phyloP scores from a whole-genome alignment of 2,888 invertebrate genomes.

The Drosophila lacicola region DNA sequence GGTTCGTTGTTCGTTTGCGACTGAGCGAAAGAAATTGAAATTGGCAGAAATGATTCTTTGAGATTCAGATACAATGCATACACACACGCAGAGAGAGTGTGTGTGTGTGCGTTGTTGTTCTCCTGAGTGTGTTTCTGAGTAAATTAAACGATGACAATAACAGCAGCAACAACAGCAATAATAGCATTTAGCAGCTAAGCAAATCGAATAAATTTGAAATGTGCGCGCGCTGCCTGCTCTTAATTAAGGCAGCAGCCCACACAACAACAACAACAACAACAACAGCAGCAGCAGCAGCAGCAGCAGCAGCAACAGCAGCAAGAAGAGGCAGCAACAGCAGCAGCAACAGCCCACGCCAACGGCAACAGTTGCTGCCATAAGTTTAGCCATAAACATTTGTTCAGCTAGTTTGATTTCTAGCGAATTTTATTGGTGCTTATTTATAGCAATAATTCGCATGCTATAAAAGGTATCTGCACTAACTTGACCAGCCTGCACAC shows the following conservation, averaged over 20 bases:
- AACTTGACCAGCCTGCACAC: no score
- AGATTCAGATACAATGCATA: constrained; percentile 48
- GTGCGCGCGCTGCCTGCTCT: constrained; percentile 64
- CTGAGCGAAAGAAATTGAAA: constrained; percentile 82
- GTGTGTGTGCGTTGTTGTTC: constrained; percentile 48
- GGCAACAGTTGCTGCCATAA: constrained; percentile 59
- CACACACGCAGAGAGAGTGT: constrained; percentile 19
- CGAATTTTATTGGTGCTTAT: constrained; percentile 22
- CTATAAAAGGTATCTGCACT: not conserved
- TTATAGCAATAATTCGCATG: not conserved
- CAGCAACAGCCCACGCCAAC: constrained; percentile 62
- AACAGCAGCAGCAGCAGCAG: constrained; percentile 2
- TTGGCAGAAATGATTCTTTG: constrained; percentile 48
- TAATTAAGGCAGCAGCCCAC: constrained; percentile 76
- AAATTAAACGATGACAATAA: constrained; percentile 62
- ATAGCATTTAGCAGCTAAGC: constrained; percentile 51
- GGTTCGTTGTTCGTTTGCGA: constrained; percentile 85
- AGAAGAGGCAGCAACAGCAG: constrained; percentile 29
- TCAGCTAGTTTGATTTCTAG: constrained; percentile 22
- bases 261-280: constrained; percentile 36
- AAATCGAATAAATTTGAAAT: constrained; percentile 72
- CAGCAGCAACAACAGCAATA: constrained; percentile 30
- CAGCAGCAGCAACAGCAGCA: constrained; percentile 8
- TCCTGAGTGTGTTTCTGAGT: constrained; percentile 44
- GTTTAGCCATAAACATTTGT: constrained; percentile 46